Evolutionary conservation across 2,888 invertebrate genomes (phyloP).

Genomic region (Perizoma affinitatum): DNA sequence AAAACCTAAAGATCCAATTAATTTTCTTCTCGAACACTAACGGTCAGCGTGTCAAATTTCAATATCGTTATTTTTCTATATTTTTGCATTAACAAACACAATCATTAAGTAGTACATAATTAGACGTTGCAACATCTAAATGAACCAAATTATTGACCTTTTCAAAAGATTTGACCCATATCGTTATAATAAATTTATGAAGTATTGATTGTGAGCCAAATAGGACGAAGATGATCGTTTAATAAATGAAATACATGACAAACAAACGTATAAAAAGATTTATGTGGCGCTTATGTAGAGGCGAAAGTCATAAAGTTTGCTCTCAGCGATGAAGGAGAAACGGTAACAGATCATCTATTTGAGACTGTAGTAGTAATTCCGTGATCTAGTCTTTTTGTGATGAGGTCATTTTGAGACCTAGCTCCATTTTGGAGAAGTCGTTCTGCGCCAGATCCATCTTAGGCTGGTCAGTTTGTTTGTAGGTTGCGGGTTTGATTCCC

Average conservation of each 20-base stretch:
- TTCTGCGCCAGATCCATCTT: no score
- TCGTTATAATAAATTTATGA: conserved; percentile 30
- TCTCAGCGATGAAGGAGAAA: not conserved
- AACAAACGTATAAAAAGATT: conserved; percentile 7
- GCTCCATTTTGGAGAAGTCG: no score
- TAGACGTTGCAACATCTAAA: conserved; percentile 11
- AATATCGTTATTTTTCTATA: no score
- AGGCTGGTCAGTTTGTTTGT: no score
- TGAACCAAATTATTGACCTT: conserved; percentile 18
- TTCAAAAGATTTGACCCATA: conserved; percentile 13
- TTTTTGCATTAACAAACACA: no score
- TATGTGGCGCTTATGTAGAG: conserved; percentile 10
- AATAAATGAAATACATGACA: conserved; percentile 29
- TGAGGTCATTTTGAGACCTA: no score
- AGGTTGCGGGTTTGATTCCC: no score
- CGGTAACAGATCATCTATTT: not conserved
- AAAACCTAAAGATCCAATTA: no score
- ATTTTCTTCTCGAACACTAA: no score
- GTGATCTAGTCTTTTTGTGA: no score
- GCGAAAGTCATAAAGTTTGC: not conserved
- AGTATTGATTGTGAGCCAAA: conserved; percentile 38
- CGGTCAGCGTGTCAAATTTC: no score
- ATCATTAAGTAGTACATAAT: conserved; percentile 2
- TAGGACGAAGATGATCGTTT: conserved; percentile 28
- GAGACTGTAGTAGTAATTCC: no score